Base-by-base conservation (phyloP, 2,113 vertebrate species). In the Cygnus atratus region DNA sequence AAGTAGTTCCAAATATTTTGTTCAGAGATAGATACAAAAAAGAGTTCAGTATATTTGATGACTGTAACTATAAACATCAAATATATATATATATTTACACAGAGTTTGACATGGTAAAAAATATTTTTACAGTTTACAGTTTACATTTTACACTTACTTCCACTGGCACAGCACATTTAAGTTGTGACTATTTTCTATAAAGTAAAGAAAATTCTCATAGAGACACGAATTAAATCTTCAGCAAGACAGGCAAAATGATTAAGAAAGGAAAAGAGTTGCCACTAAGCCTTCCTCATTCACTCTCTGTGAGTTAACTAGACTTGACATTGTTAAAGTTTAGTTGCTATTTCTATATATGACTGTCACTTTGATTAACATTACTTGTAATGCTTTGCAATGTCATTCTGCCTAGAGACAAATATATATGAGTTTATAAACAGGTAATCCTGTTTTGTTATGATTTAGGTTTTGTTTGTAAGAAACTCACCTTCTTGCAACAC, bases 401-500 rank as follows among this genome's bases (percentile, higher is more conserved):
- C 91, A 92, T 95, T 96, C 57, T 92, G 72, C 90, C 80, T 95
- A 67, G 31, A 87, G 77, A 96, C 78, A 95, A 96, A 92, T 89
- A 92, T 44, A 87, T 93, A 41, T 85, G 74, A 97, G 87, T 83
- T 96, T 94, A 94, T 93, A 76, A 91, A 88, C 86, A 95, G 88
- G 55, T 80, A 93, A 90, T 93, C 74, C 91, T 94, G 79, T 92
- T 97, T 96, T 97, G 90, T 85, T 96, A 67, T 95, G 71, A 93
- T 95, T 94, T 93, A 96, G 84, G 15, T 95, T 96, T 96, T 95
- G 81, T 95, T 93, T 96, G 84, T 95, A 95, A 66, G 80, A 93
- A 94, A 78, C 50, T 96, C 88, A 71, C 59, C 79, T 87, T 93
- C 87, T 97, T 94, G 94, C 86, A 87, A 80, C 92, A 66, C 72